Evolutionary conservation across 2,797 vertebrate genomes (phyloP).

Genomic region (Sebastes vulpes): DNA sequence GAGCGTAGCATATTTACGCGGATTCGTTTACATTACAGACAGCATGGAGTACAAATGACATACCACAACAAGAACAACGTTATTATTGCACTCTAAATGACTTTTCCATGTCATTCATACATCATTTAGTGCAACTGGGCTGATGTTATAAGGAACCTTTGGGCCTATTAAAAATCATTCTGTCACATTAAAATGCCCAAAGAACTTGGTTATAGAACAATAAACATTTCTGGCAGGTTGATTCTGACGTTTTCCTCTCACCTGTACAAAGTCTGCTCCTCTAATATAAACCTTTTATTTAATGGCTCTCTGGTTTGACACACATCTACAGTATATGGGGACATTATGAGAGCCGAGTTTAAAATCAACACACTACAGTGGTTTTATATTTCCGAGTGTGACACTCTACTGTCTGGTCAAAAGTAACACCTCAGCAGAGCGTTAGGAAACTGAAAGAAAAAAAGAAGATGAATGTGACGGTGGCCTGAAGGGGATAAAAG

Average conservation of each 20-base stretch:
- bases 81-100: too few relatives aligned
- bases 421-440: constrained; percentile 35
- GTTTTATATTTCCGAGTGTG: constrained; percentile 13
- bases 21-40: too few relatives aligned
- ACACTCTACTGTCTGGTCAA: not conserved
- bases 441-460: not conserved
- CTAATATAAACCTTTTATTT: not conserved
- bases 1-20: too few relatives aligned
- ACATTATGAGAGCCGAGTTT: not conserved
- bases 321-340: not conserved
- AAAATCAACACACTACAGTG: constrained; percentile 12
- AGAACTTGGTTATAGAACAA: constrained; percentile 4
- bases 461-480: constrained; percentile 7
- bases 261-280: not conserved
- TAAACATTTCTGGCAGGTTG: not conserved
- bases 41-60: too few relatives aligned
- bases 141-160: too few relatives aligned
- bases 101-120: fast-evolving
- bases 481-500: not conserved
- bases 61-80: too few relatives aligned
- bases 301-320: not conserved
- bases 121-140: too few relatives aligned
- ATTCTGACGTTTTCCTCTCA: not conserved
- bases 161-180: not conserved
- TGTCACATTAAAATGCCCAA: constrained; percentile 1